Conservation (phyloP, 2,797 vertebrate genomes). For the Tarsius wallacei region DNA sequence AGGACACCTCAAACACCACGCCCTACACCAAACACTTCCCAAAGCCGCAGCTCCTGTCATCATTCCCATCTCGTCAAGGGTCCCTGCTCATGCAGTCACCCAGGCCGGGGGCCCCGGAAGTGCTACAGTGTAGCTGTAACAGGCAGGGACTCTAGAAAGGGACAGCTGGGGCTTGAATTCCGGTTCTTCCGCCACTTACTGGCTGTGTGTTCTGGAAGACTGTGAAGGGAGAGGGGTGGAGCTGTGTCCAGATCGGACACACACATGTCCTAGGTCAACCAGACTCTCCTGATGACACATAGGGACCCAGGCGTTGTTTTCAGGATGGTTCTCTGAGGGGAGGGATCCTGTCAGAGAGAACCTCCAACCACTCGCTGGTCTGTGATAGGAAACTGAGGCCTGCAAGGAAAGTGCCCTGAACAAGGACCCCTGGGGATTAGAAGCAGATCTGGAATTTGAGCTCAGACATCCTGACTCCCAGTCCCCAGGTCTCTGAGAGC, state of each 20-base stretch:
- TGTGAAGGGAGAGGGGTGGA: not conserved
- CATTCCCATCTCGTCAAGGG: fast-evolving
- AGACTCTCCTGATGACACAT: not conserved
- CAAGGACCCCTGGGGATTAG: no score
- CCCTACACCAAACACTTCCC: not conserved
- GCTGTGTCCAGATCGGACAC: no score
- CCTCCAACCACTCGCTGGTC: not conserved
- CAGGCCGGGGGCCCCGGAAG: no score
- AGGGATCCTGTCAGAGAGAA: not conserved
- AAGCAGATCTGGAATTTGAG: not conserved
- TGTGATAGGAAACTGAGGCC: not conserved
- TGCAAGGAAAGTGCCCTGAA: no score
- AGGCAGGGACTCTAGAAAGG: not conserved
- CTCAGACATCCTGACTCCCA: not conserved
- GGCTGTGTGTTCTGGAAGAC: not conserved
- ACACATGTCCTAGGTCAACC: not conserved
- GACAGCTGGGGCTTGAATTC: not conserved
- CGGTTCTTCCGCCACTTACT: no score
- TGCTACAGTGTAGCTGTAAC: fast-evolving
- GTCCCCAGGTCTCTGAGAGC: not conserved
- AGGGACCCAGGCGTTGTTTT: not conserved
- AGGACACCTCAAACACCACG: not conserved
- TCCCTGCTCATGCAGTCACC: fast-evolving
- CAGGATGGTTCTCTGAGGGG: fast-evolving
- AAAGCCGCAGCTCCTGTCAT: not conserved